These are phyloP conservation scores for Patagioenas fasciata DNA, from an alignment of 2,113 vertebrate genomes.

Conservation along the genomic window DNA sequence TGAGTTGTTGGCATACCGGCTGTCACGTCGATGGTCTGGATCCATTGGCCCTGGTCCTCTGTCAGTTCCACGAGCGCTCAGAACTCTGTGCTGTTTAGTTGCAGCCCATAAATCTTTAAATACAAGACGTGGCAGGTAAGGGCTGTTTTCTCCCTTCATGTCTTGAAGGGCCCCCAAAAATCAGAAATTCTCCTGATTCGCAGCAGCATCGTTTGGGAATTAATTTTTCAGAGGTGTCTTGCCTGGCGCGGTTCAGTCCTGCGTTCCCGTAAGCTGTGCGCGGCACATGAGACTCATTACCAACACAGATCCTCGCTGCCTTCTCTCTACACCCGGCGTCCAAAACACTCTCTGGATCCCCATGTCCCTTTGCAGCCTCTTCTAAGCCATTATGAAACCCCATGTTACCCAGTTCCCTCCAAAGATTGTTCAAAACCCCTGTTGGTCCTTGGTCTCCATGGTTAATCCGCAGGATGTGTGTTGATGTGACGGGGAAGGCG, in stretches of 20 bases:
- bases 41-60: not conserved
- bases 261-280: not conserved
- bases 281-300: not conserved
- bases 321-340: not conserved
- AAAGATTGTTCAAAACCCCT: not conserved
- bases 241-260: not conserved
- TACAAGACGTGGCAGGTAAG: fast-evolving
- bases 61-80: fast-evolving
- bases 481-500: not conserved
- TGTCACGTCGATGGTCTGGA: not conserved
- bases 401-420: not conserved
- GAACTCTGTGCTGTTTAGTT: not conserved
- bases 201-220: not conserved
- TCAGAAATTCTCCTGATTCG: not conserved
- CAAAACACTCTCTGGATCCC: not conserved
- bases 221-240: not conserved
- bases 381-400: not conserved
- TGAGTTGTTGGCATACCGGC: not conserved
- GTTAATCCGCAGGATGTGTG: not conserved
- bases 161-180: not conserved
- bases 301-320: not conserved
- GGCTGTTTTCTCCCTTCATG: not conserved
- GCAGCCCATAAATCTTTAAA: not conserved
- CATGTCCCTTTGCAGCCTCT: not conserved
- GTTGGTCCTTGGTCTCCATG: not conserved